Evolutionary conservation across 2,113 vertebrate species (phyloP).

Genomic region (Alces alces): DNA sequence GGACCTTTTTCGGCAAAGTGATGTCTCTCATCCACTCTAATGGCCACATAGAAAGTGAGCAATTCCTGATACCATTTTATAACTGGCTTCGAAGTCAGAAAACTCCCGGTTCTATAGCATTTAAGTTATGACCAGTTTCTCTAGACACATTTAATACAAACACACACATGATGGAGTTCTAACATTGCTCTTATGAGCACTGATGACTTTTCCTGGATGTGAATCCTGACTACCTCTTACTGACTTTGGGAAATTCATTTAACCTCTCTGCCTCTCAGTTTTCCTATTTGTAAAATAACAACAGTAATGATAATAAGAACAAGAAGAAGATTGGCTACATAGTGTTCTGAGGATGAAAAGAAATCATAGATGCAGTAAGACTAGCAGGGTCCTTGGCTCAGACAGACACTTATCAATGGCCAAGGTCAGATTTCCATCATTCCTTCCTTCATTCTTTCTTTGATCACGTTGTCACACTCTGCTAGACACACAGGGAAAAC

Average conservation of each 20-base stretch:
- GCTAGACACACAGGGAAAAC: background rate
- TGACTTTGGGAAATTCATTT: background rate
- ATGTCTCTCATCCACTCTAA: background rate
- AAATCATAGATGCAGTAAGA: rapidly evolving
- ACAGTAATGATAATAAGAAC: rapidly evolving
- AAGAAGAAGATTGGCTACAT: rapidly evolving
- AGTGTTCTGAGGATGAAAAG: background rate
- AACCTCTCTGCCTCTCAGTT: background rate
- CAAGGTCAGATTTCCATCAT: background rate
- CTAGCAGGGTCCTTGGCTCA: background rate
- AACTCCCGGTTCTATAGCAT: background rate
- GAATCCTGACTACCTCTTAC: background rate
- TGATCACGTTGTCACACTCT: background rate
- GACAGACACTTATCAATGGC: rapidly evolving
- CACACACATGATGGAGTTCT: background rate
- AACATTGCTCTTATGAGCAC: background rate
- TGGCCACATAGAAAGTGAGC: background rate
- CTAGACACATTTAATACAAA: background rate
- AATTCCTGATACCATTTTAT: rapidly evolving
- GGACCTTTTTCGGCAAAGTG: background rate
- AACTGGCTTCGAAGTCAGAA: background rate
- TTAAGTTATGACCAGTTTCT: background rate
- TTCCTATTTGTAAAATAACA: background rate
- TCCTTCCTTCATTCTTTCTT: background rate
- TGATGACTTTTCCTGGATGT: background rate